Evolutionary conservation across 2,888 invertebrate species (phyloP).

Genomic region (Drosophila meridionalis): DNA sequence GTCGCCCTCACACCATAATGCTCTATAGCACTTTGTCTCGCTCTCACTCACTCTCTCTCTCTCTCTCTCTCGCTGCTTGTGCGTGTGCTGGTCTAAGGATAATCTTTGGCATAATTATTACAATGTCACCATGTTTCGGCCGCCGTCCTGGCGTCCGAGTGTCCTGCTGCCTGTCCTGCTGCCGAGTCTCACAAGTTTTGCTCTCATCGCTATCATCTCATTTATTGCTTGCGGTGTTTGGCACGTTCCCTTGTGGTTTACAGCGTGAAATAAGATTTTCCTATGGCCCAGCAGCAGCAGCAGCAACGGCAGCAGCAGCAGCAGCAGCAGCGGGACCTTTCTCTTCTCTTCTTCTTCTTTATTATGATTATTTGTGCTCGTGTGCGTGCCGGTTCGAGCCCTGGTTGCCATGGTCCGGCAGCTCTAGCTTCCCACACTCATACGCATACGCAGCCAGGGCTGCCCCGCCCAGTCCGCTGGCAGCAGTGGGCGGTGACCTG

Average conservation of each 20-base stretch:
- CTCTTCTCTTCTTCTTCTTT: conserved; percentile 43
- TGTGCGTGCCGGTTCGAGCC: conserved; percentile 69
- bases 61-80: conserved; percentile 5
- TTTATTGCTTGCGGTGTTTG: conserved; percentile 80
- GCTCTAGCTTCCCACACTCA: conserved; percentile 13
- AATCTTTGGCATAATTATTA: conserved; percentile 82
- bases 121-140: conserved; percentile 80
- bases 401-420: conserved; percentile 70
- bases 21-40: conserved; percentile 3
- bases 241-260: conserved; percentile 81
- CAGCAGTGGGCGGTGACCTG: conserved; percentile 66
- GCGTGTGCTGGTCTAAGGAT: conserved; percentile 71
- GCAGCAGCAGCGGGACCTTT: conserved; percentile 9
- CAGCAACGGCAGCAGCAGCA: not conserved
- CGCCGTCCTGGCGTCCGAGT: conserved; percentile 27
- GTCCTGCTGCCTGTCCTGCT: conserved; percentile 23
- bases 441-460: not conserved
- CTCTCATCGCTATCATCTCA: conserved; percentile 70
- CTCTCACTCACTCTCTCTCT: not conserved
- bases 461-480: not conserved
- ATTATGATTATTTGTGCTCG: conserved; percentile 80
- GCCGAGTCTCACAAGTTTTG: conserved; percentile 65
- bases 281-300: conserved; percentile 43
- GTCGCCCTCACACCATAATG: conserved; percentile 51
- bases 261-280: conserved; percentile 81